These are phyloP conservation scores for Sminthurides aquaticus DNA, from an alignment of 2,888 invertebrate genomes.

Conservation along the genomic window DNA sequence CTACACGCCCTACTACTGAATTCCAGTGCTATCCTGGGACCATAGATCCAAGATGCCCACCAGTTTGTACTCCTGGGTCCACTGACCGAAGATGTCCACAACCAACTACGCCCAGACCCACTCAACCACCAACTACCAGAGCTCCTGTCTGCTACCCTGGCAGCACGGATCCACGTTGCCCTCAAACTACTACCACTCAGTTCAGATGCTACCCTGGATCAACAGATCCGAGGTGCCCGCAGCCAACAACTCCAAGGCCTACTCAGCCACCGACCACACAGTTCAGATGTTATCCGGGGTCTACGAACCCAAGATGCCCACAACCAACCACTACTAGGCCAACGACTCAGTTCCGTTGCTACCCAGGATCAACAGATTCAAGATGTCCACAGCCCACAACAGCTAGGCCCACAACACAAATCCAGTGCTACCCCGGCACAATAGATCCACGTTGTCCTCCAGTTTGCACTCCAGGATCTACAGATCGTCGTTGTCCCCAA, in stretches of 20 bases:
- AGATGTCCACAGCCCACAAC: constrained; percentile 22
- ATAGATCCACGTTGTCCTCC: constrained; percentile 41
- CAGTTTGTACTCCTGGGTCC: constrained; percentile 28
- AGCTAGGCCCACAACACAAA: constrained; percentile 5
- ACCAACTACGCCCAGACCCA: background rate
- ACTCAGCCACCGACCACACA: background rate
- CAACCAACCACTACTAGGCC: constrained; percentile 17
- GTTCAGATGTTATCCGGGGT: constrained; percentile 16
- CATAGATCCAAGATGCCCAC: constrained; percentile 22
- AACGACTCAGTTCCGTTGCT: constrained; percentile 10
- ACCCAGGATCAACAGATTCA: constrained; percentile 8
- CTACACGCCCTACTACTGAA: constrained; percentile 30
- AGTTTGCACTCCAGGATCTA: constrained; percentile 43
- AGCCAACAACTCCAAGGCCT: constrained; percentile 14
- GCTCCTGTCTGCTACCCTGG: constrained; percentile 10
- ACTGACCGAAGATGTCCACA: constrained; percentile 34
- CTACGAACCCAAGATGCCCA: too few species aligned
- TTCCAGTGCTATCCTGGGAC: constrained; percentile 21
- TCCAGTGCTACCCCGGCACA: constrained; percentile 30
- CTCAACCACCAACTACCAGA: constrained; percentile 18
- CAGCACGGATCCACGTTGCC: constrained; percentile 43
- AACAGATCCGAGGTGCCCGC: constrained; percentile 27
- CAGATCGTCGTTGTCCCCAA: constrained; percentile 41
- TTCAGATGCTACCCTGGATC: constrained; percentile 37
- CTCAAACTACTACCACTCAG: constrained; percentile 35